A percentile compares a stretch with the other conserved stretches of the same genome.
Evolutionary conservation across 2,888 invertebrate genomes (phyloP).

Genomic region (Spisula subtruncata): DNA sequence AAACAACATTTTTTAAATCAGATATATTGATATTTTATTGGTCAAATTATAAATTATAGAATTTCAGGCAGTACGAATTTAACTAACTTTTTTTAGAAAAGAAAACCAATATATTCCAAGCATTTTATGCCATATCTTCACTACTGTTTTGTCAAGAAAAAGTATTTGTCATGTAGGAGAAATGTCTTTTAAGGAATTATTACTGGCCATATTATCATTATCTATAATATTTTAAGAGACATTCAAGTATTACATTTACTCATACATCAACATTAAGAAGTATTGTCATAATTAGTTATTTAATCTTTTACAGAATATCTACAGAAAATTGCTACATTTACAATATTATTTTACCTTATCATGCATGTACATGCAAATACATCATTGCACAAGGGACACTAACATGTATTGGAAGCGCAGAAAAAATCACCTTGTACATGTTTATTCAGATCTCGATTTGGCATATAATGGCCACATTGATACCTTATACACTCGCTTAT

Average conservation of each 20-base stretch:
- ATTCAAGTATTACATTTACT: not conserved
- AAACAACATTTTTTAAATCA: too few species aligned
- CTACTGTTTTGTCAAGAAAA: too few species aligned
- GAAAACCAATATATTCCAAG: too few species aligned
- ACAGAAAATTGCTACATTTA: not conserved
- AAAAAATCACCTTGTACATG: not conserved
- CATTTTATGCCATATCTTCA: too few species aligned
- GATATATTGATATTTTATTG: too few species aligned
- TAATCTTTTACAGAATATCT: not conserved
- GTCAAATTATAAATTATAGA: too few species aligned
- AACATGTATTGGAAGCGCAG: slow-evolving; percentile 9
- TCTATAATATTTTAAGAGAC: not conserved
- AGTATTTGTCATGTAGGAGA: not conserved
- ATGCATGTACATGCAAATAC: not conserved
- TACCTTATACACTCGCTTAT: too few species aligned
- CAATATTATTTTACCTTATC: not conserved
- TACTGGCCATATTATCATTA: not conserved
- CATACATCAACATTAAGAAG: not conserved
- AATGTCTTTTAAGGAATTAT: not conserved
- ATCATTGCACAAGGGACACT: slow-evolving; percentile 5
- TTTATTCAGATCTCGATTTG: not conserved
- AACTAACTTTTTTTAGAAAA: too few species aligned
- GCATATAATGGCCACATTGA: too few species aligned
- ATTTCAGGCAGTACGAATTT: too few species aligned
- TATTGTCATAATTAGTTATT: not conserved